A percentile compares a stretch with the other conserved stretches of the same genome.
Conservation (phyloP, 2,888 invertebrate genomes). For the Epinotia brunnichana region DNA sequence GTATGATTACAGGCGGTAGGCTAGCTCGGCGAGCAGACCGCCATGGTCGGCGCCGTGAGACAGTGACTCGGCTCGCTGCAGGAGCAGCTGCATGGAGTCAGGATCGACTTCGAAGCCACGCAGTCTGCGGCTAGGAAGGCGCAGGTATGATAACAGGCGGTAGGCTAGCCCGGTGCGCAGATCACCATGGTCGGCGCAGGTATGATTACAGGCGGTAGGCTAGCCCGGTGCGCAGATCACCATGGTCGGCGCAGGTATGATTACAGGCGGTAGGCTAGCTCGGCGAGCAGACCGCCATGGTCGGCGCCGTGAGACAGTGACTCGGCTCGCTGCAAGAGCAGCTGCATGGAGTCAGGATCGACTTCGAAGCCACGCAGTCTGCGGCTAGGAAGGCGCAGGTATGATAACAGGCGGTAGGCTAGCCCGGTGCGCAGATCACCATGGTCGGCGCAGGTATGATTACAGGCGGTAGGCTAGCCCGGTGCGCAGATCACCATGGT, state of each 20-base stretch:
- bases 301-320: conserved; percentile 88
- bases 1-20: conserved; percentile 91
- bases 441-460: conserved; percentile 72
- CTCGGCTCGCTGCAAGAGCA: conserved; percentile 87
- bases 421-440: conserved; percentile 91
- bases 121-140: conserved; percentile 89
- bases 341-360: conserved; percentile 87
- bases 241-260: no score
- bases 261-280: conserved; percentile 90
- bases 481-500: no score
- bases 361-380: conserved; percentile 89
- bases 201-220: conserved; percentile 85
- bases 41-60: conserved; percentile 90
- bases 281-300: conserved; percentile 91
- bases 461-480: conserved; percentile 88
- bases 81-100: conserved; percentile 87
- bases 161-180: conserved; percentile 90
- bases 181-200: no score
- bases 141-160: conserved; percentile 80
- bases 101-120: conserved; percentile 90
- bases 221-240: conserved; percentile 91
- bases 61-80: conserved; percentile 86
- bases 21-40: conserved; percentile 90
- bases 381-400: conserved; percentile 87
- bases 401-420: conserved; percentile 86